These are phyloP conservation scores for Fulica atra DNA, from an alignment of 2,113 vertebrate species.

Conservation along the genomic window DNA sequence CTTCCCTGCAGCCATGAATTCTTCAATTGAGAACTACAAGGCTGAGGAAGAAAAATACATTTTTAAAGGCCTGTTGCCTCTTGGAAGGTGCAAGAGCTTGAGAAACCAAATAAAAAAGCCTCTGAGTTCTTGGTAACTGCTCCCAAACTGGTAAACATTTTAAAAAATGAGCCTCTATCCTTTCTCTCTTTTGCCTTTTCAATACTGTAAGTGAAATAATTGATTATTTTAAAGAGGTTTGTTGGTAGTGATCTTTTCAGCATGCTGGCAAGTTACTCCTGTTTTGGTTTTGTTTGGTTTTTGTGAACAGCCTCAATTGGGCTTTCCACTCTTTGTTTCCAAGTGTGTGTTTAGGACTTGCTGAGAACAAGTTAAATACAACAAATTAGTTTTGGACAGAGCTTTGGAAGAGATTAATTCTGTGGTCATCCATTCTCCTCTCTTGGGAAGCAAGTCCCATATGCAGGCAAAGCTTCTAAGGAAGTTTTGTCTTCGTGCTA, in stretches of 20 bases:
- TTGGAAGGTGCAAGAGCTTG: not conserved
- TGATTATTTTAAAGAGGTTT: not conserved
- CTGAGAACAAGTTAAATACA: slow-evolving; percentile 47
- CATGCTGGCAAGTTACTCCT: not conserved
- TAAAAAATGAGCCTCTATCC: not conserved
- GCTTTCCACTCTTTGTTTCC: slow-evolving; percentile 38
- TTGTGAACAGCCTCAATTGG: not conserved
- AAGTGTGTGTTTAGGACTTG: not conserved
- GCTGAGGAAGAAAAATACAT: not conserved
- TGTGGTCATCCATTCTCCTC: not conserved
- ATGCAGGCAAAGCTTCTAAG: not conserved
- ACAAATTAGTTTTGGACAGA: slow-evolving; percentile 32
- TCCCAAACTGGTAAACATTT: not conserved
- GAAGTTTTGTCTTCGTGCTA: not conserved
- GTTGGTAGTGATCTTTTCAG: not conserved
- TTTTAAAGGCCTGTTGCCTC: not conserved
- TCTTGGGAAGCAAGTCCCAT: not conserved
- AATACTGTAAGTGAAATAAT: not conserved
- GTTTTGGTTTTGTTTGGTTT: not conserved
- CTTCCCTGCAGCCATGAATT: not conserved
- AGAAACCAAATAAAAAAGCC: not conserved
- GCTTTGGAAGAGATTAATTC: slow-evolving; percentile 24
- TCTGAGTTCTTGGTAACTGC: not conserved
- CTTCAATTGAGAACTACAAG: not conserved
- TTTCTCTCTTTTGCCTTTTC: not conserved